A percentile compares a stretch with the other conserved stretches of the same genome.
These are phyloP conservation scores for Martes martes DNA, from an alignment of 2,113 vertebrate species.

Conservation along the genomic window DNA sequence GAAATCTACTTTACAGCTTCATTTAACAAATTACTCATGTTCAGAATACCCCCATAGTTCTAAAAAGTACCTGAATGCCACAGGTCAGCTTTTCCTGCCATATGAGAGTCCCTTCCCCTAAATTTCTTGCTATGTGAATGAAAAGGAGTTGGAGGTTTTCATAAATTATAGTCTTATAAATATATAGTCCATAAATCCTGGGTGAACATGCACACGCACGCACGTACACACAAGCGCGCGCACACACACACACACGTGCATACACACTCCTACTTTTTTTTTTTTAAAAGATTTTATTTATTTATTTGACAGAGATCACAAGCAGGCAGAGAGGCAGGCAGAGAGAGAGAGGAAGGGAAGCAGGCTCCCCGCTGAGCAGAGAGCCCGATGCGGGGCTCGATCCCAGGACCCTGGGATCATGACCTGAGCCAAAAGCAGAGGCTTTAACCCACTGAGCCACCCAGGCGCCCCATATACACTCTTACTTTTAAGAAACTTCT, in stretches of 20 bases:
- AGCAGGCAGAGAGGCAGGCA: too few relatives aligned
- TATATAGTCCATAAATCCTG: background rate
- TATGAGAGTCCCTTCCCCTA: background rate
- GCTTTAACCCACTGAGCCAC: too few relatives aligned
- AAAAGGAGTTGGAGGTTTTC: background rate
- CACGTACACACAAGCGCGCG: background rate
- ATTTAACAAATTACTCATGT: background rate
- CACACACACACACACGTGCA: background rate
- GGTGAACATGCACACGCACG: background rate
- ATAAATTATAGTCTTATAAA: background rate
- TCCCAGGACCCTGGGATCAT: too few relatives aligned
- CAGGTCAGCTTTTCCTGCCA: background rate
- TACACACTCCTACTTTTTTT: background rate
- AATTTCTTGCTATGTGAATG: constrained; percentile 26
- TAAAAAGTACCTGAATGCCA: background rate
- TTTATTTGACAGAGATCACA: too few relatives aligned
- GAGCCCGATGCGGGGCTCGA: too few relatives aligned
- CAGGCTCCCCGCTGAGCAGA: too few relatives aligned
- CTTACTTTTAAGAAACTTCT: background rate
- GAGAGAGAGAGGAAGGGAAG: too few relatives aligned
- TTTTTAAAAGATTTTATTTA: too few relatives aligned
- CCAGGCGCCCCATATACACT: background rate
- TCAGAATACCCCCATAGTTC: background rate
- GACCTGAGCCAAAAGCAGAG: too few relatives aligned
- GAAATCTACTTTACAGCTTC: background rate